Evolutionary conservation across 2,797 vertebrate genomes (phyloP), one percentile per base, ranked within the genome.

Genomic region (Allobates femoralis): DNA sequence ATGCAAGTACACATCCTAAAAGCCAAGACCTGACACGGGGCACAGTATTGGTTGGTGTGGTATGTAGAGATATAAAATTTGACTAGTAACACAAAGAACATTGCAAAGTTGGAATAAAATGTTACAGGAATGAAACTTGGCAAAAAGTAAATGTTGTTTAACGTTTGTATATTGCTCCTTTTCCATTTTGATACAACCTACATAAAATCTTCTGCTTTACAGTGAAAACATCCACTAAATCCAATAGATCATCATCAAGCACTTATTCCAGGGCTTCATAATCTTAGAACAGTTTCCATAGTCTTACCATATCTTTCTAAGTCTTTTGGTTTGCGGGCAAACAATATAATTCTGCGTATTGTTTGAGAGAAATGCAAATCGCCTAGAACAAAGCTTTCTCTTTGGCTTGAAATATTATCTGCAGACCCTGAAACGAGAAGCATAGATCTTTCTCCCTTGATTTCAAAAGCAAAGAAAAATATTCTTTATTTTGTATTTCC

Each of bases 331-430:
- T 69, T 55, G 26, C 53, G 79, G 62, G 53, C 60, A 81, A 81
- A 69, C 64, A 53, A 67, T 73, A 73, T 51, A 67, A 67, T 32
- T 23, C 16, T 46, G 26, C 69, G 79, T 58, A 26, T 83, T 84
- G 41, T 76, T 76, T 60, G 37, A 32, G 34, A 23, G 46, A 84
- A 84, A 84, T 83, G 82, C 71, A 76, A 75, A 82, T 71, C 64
- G n/a, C 26, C 5, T 5, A 46, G 53, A 62, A 83, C 55, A 83
- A 83, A 83, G 69, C 53, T 21, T 46, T 83, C 10, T 7, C 53
- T 60, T 82, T 83, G 7, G 51, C 60, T 55, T 71, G 81, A 71
- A 71, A 73, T 83, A 26, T 73, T 41, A 58, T 58, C 81, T 69
- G 41, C 62, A 78, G 46, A 55, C 46, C 74, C 15, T 50, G 26